These are phyloP conservation scores for Sycophila sp. DNA, from an alignment of 1,140 invertebrate genomes.

Conservation along the genomic window DNA sequence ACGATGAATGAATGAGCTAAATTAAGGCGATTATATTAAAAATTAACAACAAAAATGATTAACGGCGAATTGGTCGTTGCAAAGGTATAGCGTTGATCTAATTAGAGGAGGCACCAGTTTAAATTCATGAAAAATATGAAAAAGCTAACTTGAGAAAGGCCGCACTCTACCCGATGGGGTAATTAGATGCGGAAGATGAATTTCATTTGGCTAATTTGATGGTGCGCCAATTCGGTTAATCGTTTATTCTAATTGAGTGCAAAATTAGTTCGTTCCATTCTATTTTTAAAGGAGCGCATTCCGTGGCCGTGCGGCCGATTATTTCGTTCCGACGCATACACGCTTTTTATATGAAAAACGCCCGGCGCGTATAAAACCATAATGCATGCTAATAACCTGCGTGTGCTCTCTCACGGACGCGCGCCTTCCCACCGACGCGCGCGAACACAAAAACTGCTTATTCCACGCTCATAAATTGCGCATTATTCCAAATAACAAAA, in stretches of 20 bases:
- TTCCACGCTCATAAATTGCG: slow-evolving; percentile 30
- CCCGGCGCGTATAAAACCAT: slow-evolving; percentile 8
- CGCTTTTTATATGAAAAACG: slow-evolving; percentile 7
- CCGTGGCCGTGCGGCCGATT: neutral
- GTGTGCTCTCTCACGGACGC: slow-evolving; percentile 21
- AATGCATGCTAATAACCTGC: slow-evolving; percentile 35
- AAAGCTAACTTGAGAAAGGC: too few relatives aligned
- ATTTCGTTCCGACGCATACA: neutral
- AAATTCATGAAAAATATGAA: neutral
- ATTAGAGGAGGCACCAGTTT: neutral
- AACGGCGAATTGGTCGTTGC: too few relatives aligned
- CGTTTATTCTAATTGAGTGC: slow-evolving; percentile 32
- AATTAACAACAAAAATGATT: too few relatives aligned
- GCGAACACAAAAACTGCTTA: slow-evolving; percentile 16
- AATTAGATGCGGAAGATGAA: slow-evolving; percentile 29
- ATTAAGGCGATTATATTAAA: too few relatives aligned
- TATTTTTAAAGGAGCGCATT: slow-evolving; percentile 13
- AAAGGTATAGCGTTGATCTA: too few relatives aligned
- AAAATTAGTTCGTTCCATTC: slow-evolving; percentile 31
- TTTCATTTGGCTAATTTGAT: slow-evolving; percentile 25
- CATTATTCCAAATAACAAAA: slow-evolving; percentile 31
- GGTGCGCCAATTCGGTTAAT: slow-evolving; percentile 27
- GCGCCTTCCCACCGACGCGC: slow-evolving; percentile 25
- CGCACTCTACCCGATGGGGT: neutral
- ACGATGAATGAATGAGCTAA: too few relatives aligned